Percentiles rank a stretch among this genome's conserved stretches.
Evolutionary conservation across 2,113 vertebrate genomes (phyloP).

Genomic region (Lepus europaeus): DNA sequence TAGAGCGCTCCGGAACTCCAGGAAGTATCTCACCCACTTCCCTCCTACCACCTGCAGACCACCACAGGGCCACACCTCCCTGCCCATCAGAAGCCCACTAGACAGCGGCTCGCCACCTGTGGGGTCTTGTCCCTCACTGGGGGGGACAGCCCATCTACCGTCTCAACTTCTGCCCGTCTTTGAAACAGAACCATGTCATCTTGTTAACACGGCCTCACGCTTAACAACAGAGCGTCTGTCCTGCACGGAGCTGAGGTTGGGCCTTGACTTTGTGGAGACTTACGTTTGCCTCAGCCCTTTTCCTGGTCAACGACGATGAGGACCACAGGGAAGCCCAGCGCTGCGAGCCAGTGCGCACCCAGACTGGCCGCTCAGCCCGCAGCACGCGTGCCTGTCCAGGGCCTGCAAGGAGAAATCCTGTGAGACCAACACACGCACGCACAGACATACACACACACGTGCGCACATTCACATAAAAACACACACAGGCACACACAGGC

Average conservation of each 20-base stretch:
- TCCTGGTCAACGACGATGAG: background rate
- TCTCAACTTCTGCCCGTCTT: background rate
- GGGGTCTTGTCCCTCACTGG: too few relatives aligned
- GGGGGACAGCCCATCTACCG: too few relatives aligned
- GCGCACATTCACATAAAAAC: too few relatives aligned
- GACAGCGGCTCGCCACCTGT: background rate
- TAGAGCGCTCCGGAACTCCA: background rate
- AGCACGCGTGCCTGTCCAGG: background rate
- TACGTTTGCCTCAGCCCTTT: background rate
- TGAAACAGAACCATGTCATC: background rate
- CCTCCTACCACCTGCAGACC: background rate
- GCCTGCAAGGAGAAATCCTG: background rate
- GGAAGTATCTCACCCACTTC: background rate
- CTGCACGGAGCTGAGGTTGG: conserved; percentile 1
- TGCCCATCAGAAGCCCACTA: background rate
- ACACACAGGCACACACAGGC: too few relatives aligned
- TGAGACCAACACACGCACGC: background rate
- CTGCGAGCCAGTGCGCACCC: rapidly evolving
- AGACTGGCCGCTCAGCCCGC: too few relatives aligned
- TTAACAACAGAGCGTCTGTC: background rate
- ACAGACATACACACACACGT: too few relatives aligned
- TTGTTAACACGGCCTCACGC: background rate
- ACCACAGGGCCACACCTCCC: background rate
- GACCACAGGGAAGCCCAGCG: rapidly evolving
- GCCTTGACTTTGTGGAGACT: background rate